Percentiles rank a stretch among this genome's conserved stretches.
These are phyloP conservation scores for Clarias pachynema DNA, from an alignment of 2,797 vertebrate genomes.

Conservation along the genomic window DNA sequence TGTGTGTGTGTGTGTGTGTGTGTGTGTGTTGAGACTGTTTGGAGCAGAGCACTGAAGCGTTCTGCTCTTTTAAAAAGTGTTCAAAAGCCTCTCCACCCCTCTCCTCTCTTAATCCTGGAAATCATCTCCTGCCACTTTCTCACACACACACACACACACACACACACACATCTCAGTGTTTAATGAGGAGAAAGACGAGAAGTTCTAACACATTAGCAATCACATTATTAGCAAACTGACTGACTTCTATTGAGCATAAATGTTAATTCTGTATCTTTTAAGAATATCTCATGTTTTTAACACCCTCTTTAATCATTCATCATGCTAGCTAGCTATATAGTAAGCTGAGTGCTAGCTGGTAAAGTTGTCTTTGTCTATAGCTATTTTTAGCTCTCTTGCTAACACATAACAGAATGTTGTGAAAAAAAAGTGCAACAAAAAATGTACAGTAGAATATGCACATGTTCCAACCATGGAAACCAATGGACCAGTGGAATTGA, in stretches of 20 bases:
- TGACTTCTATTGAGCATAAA: neutral
- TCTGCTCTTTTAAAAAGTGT: neutral
- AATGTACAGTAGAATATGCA: no score
- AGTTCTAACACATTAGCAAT: neutral
- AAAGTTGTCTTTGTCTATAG: neutral
- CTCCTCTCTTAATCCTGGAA: neutral
- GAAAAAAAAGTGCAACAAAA: no score
- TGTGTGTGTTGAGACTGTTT: slow-evolving; percentile 10
- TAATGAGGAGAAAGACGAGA: neutral
- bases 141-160: neutral
- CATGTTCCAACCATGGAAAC: neutral
- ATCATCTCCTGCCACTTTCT: neutral
- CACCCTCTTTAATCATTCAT: neutral
- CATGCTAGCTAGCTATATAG: neutral
- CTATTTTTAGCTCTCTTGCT: neutral
- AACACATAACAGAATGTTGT: neutral
- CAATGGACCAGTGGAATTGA: neutral
- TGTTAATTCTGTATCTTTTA: neutral
- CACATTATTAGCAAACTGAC: neutral
- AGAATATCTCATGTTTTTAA: neutral
- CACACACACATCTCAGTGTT: neutral
- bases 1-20: slow-evolving; percentile 7
- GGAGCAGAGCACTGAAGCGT: slow-evolving; percentile 16
- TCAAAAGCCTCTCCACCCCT: neutral
- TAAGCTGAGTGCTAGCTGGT: neutral